Evolutionary conservation across 2,888 invertebrate genomes (phyloP).

Genomic region (Aporophyla nigra): DNA sequence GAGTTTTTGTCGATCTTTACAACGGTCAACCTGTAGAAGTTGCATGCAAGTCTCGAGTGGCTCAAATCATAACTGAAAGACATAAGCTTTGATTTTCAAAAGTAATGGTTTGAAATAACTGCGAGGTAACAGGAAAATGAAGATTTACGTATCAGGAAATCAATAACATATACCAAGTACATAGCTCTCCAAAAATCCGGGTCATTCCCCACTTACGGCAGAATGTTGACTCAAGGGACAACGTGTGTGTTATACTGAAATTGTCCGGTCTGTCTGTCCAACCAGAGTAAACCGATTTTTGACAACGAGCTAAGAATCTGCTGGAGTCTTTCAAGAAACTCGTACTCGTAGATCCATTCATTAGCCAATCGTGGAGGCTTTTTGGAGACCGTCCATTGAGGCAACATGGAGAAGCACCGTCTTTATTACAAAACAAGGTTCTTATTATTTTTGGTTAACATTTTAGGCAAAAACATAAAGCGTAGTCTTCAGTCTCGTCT

Average conservation of each 20-base stretch:
- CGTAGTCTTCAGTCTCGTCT: not conserved
- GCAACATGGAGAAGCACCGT: too few relatives aligned
- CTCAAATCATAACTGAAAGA: not conserved
- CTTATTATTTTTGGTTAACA: not conserved
- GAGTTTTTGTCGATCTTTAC: not conserved
- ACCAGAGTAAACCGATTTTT: not conserved
- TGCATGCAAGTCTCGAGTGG: not conserved
- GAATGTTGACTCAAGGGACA: not conserved
- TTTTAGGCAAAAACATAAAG: not conserved
- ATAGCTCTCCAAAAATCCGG: slow-evolving; percentile 21
- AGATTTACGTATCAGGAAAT: slow-evolving; percentile 22
- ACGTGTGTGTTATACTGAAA: slow-evolving; percentile 17
- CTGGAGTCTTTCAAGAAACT: not conserved
- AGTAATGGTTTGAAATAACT: not conserved
- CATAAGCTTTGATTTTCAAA: not conserved
- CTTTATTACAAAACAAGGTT: too few relatives aligned
- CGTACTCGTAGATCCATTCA: too few relatives aligned
- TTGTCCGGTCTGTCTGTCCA: not conserved
- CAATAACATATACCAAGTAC: not conserved
- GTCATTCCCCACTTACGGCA: slow-evolving; percentile 7
- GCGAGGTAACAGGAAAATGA: slow-evolving; percentile 18
- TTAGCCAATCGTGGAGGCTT: too few relatives aligned
- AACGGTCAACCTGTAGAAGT: not conserved
- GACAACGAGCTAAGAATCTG: not conserved
- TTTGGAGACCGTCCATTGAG: too few relatives aligned